Conservation (phyloP, 2,113 vertebrate species). For the Pithys albifrons region DNA sequence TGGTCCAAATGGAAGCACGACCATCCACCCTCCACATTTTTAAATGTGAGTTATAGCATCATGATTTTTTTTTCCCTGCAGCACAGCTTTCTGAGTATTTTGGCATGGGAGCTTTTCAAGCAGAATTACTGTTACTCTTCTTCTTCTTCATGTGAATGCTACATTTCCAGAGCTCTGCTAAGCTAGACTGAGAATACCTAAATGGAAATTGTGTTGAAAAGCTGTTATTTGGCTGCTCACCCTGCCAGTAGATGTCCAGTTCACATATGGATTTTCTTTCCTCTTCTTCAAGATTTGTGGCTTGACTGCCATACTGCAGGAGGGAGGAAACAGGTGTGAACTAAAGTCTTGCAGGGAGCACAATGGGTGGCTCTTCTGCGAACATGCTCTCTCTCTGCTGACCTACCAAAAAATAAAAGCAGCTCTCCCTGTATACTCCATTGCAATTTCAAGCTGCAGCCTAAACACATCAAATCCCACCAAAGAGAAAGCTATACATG, state of each 20-base stretch:
- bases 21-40: neutral
- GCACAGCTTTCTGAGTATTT: neutral
- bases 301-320: neutral
- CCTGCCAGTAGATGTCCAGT: neutral
- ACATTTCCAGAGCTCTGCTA: neutral
- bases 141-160: neutral
- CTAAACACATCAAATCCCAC: neutral
- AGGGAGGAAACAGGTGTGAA: neutral
- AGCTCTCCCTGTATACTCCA: neutral
- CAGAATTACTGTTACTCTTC: neutral
- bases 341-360: neutral
- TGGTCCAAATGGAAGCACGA: rapidly evolving
- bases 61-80: neutral
- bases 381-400: neutral
- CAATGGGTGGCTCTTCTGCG: rapidly evolving
- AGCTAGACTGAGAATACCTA: neutral
- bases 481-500: neutral
- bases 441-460: neutral
- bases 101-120: neutral
- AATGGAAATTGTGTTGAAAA: neutral
- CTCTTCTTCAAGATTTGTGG: neutral
- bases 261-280: neutral
- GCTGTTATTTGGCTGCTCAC: neutral
- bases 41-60: neutral
- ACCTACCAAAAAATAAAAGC: neutral